These are phyloP conservation scores for Mesorhabditis spiculigera DNA, from an alignment of 2,888 invertebrate genomes.

Conservation along the genomic window DNA sequence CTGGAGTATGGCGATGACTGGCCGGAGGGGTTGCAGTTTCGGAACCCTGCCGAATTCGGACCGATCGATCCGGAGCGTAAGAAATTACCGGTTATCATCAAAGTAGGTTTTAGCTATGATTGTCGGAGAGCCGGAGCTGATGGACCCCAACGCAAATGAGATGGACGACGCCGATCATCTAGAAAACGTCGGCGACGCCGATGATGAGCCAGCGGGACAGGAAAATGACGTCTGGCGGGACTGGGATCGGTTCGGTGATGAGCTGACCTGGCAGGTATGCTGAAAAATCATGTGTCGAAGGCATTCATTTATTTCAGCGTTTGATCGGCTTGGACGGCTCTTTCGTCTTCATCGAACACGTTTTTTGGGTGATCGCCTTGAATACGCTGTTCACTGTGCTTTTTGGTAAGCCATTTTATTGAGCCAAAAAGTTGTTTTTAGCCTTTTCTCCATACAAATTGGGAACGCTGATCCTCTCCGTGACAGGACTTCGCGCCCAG, in stretches of 20 bases:
- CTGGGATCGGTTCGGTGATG: conserved; percentile 87
- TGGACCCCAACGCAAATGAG: neutral
- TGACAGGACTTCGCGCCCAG: conserved; percentile 69
- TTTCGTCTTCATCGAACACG: conserved; percentile 92
- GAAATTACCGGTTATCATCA: too few relatives aligned
- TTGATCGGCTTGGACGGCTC: conserved; percentile 83
- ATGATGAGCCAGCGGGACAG: conserved; percentile 19
- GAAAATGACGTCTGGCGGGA: conserved; percentile 14
- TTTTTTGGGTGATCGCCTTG: conserved; percentile 96
- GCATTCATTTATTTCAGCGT: conserved; percentile 10
- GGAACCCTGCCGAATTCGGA: too few relatives aligned
- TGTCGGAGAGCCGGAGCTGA: neutral
- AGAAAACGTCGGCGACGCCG: conserved; percentile 12
- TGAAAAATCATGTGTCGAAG: conserved; percentile 66
- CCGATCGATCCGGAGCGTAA: too few relatives aligned
- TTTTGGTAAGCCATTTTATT: conserved; percentile 67
- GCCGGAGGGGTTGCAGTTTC: too few relatives aligned
- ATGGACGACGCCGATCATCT: conserved; percentile 18
- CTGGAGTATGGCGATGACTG: too few relatives aligned
- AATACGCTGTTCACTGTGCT: conserved; percentile 93
- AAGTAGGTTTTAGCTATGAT: too few relatives aligned
- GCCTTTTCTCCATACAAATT: conserved; percentile 95
- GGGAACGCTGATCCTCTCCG: conserved; percentile 77
- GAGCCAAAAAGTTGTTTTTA: conserved; percentile 44
- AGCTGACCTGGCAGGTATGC: conserved; percentile 81